phyloP scores from a whole-genome alignment of 2,888 invertebrate genomes.

The Lasioglossum calceatum region DNA sequence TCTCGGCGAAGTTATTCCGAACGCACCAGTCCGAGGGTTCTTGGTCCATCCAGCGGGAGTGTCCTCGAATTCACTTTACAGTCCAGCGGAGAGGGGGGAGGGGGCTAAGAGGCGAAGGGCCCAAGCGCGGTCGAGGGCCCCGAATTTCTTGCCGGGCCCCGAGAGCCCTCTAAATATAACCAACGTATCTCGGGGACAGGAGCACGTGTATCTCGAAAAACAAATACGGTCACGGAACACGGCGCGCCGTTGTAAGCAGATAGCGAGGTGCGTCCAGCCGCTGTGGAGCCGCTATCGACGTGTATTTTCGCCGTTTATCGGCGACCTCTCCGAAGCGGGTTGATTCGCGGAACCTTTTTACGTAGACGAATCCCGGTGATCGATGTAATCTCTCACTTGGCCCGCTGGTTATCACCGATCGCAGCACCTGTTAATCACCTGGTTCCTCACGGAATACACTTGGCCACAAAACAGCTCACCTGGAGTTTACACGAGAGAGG shows the following conservation, averaged over 20 bases:
- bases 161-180: conserved; percentile 53
- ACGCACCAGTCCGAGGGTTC: conserved; percentile 7
- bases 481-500: neutral
- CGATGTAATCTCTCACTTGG: neutral
- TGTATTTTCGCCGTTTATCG: conserved; percentile 25
- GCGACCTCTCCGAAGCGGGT: conserved; percentile 14
- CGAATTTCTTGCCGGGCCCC: conserved; percentile 26
- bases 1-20: conserved; percentile 11
- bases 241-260: conserved; percentile 27
- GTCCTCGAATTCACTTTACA: conserved; percentile 34
- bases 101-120: conserved; percentile 20
- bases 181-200: conserved; percentile 5
- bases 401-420: neutral
- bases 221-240: conserved; percentile 46
- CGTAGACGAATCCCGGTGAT: neutral
- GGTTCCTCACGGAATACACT: neutral
- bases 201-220: conserved; percentile 60
- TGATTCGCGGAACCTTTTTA: neutral
- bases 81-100: neutral
- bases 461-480: neutral
- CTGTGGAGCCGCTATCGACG: conserved; percentile 23
- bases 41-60: conserved; percentile 34
- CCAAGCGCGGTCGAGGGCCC: conserved; percentile 1
- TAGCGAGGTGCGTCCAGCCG: conserved; percentile 42
- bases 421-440: conserved; percentile 29